Base-by-base conservation (phyloP, 2,113 vertebrate species). In the Glareola pratincola region DNA sequence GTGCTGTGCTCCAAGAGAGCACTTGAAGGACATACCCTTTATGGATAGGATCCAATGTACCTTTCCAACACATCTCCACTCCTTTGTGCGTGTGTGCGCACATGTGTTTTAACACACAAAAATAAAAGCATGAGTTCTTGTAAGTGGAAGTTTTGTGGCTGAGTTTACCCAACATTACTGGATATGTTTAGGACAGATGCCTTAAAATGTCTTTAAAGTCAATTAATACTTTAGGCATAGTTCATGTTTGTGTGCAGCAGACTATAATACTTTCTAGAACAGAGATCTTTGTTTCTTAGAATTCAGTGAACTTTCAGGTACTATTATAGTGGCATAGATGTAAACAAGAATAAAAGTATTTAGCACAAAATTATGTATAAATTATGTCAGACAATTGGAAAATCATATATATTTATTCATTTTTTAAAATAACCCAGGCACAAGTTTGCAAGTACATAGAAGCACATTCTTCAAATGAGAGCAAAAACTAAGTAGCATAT, bases 361-460 rank as follows among this genome's bases (percentile, higher is more conserved):
- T 86, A 83, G 51, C 48, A 91, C 69, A 77, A 87, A 91, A 89
- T 47, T 15, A 43, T 54, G 14, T 64, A 80, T 30, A 91, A 90
- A 90, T 92, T 85, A 79, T 66, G 21, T 54, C 78, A 93, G 57
- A 90, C 51, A 93, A 85, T 68, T 95, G 82, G 41, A 94, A 98
- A 97, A 98, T 45, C 37, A 14, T 94, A 97, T 36, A 92, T 26
- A 84, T 96, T 98, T 98, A 97, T 98, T 97, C 57, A 95, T 71
- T 82, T 91, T 94, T 97, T 95, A 95, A 97, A 98, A 96, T 97
- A 97, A 91, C 83, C 54, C 94, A 95, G 95, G 90, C 92, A 97
- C 94, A 96, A 94, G 93, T 97, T 96, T 97, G 75, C 87, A 97
- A 96, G 64, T 94, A 98, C 87, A 96, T 34, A 94, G 62, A 95